Evolutionary conservation across 2,888 invertebrate species (phyloP), one percentile per base, ranked within the genome.

Genomic region (Ectemnius lituratus): DNA sequence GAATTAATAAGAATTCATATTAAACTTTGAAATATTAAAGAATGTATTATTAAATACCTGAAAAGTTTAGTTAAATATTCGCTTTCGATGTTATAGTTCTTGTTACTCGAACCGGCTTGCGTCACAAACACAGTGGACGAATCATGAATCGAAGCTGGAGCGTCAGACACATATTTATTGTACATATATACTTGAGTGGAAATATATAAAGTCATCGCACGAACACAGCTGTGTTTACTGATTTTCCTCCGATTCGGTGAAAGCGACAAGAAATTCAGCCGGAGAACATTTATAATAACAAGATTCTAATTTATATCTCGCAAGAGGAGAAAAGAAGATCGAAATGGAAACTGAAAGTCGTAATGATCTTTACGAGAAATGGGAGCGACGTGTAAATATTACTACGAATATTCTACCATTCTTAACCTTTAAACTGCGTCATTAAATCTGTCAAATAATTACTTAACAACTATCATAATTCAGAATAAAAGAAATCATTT

Each of bases 361-460:
- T 74, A 78, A 85, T 4, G 85, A 85, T 58, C 81, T 86, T 52
- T 83, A 83, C 62, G 85, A 88, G 63, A 88, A 88, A 70, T 89
- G 89, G 89, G 88, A 85, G 69, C 86, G 81, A 82, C 80, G 88
- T 79, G 89, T 89, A 69, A 77, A 57, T 68, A 66, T 4, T 46
- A 18, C n/a, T 37, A 66, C 37, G 61, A 20, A 46, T 16, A 20
- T 46, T 8, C 11, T 5, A 14, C 8, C 11, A 13, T 2, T 27
- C 1, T 16, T 2, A 8, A 49, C 28, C 20, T 58, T 23, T 2
- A 16, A 47, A 46, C 4, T 57, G 28, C n/a, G 27, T 2, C 0
- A 60, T n/a, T 60, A 14, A 8, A 4, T 14, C 13, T 11, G 13
- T n/a, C 28, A 37, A 37, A n/a, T 14, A 60, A 37, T n/a, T n/a